Evolutionary conservation across 2,113 vertebrate genomes (phyloP).

Genomic region (Campylomormyrus tamandua): DNA sequence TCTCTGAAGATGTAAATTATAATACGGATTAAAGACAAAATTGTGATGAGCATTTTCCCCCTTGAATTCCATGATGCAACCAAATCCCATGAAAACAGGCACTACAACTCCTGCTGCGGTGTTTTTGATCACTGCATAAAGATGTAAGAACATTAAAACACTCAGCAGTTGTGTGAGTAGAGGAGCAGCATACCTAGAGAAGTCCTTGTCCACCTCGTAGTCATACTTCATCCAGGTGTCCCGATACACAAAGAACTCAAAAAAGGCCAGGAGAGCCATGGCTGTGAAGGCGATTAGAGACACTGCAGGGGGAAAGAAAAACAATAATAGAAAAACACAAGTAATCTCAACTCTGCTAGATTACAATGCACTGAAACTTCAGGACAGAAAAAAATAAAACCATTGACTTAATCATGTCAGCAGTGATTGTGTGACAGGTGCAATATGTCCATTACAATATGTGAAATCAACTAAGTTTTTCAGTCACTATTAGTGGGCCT

Average conservation of each 20-base stretch:
- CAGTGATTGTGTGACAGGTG: background rate
- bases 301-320: constrained; percentile 57
- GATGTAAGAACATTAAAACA: background rate
- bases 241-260: constrained; percentile 92
- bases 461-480: background rate
- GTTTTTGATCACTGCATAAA: background rate
- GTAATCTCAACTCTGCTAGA: background rate
- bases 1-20: background rate
- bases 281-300: constrained; percentile 87
- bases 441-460: background rate
- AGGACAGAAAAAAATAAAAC: background rate
- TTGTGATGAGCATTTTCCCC: background rate
- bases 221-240: constrained; percentile 98
- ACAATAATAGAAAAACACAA: background rate
- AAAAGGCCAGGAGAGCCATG: constrained; percentile 81
- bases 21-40: background rate
- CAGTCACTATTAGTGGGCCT: background rate
- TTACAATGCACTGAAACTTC: background rate
- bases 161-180: background rate
- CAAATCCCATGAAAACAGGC: background rate
- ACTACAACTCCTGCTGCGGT: background rate
- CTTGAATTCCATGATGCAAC: background rate
- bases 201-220: constrained; percentile 97
- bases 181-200: constrained; percentile 70
- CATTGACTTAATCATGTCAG: background rate